Percentiles rank a stretch among this genome's conserved stretches.
phyloP scores from a whole-genome alignment of 2,888 invertebrate genomes.

The Hedychridium roseum region DNA sequence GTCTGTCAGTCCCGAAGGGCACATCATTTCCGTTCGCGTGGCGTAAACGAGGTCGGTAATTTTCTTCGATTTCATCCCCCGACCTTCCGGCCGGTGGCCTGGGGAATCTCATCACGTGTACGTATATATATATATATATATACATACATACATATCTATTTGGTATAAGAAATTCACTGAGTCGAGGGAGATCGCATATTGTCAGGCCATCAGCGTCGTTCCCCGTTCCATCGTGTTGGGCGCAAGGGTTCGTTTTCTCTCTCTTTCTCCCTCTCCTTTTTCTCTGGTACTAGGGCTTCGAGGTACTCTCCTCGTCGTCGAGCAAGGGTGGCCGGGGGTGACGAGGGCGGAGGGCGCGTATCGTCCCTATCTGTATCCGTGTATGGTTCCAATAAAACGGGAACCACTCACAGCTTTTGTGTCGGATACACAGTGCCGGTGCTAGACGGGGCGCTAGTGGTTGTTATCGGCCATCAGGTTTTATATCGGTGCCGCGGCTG shows the following conservation, averaged over 20 bases:
- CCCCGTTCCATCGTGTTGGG: constrained; percentile 16
- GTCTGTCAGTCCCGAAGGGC: too few relatives aligned
- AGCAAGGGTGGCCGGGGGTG: constrained; percentile 13
- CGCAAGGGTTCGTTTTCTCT: constrained; percentile 10
- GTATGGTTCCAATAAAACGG: constrained; percentile 63
- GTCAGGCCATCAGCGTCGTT: constrained; percentile 51
- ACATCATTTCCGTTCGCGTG: too few relatives aligned
- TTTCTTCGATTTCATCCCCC: constrained; percentile 31
- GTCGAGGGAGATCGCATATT: constrained; percentile 54
- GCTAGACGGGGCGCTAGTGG: constrained; percentile 54
- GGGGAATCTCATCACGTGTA: constrained; percentile 19
- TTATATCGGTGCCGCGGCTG: constrained; percentile 54
- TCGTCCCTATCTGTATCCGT: constrained; percentile 56
- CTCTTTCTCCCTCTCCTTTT: constrained; percentile 14
- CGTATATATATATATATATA: constrained; percentile 11
- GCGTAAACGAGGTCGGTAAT: constrained; percentile 39
- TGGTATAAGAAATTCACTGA: constrained; percentile 48
- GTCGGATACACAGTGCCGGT: constrained; percentile 53
- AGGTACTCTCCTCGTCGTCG: constrained; percentile 21
- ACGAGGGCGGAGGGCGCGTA: constrained; percentile 30
- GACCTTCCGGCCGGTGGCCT: constrained; percentile 10
- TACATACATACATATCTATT: constrained; percentile 12
- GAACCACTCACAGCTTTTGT: constrained; percentile 63
- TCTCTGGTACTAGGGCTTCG: not conserved
- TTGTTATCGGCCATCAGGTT: constrained; percentile 65